Evolutionary conservation across 2,113 vertebrate species (phyloP).

Genomic region (Ia io): DNA sequence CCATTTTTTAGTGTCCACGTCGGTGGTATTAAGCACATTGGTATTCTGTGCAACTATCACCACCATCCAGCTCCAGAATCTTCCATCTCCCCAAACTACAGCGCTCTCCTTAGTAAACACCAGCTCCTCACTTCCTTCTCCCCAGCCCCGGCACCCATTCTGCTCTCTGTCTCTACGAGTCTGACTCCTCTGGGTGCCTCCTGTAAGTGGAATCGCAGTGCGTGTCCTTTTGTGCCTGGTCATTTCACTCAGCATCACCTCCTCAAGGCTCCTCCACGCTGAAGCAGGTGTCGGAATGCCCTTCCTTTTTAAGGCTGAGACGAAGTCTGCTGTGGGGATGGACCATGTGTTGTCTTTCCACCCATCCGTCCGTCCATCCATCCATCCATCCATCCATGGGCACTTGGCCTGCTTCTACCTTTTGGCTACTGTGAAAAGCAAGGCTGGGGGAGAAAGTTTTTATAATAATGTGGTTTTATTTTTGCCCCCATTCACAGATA

Average conservation of each 20-base stretch:
- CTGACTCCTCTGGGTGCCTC: no score
- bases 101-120: not conserved
- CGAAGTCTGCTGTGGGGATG: fast-evolving
- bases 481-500: not conserved
- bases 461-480: not conserved
- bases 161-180: not conserved
- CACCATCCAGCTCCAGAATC: not conserved
- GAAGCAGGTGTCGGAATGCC: fast-evolving
- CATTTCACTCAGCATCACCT: fast-evolving
- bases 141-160: fast-evolving
- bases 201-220: fast-evolving
- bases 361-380: no score
- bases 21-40: fast-evolving
- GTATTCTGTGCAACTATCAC: fast-evolving
- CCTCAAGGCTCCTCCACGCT: fast-evolving
- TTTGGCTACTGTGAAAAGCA: not conserved
- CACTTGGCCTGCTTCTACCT: not conserved
- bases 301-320: not conserved
- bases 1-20: fast-evolving
- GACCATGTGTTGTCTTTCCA: not conserved
- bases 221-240: not conserved
- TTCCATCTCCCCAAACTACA: not conserved
- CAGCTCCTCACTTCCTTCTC: not conserved
- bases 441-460: not conserved
- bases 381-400: no score